These are phyloP conservation scores for Arenicola marina DNA, from an alignment of 2,888 invertebrate species.

Conservation along the genomic window DNA sequence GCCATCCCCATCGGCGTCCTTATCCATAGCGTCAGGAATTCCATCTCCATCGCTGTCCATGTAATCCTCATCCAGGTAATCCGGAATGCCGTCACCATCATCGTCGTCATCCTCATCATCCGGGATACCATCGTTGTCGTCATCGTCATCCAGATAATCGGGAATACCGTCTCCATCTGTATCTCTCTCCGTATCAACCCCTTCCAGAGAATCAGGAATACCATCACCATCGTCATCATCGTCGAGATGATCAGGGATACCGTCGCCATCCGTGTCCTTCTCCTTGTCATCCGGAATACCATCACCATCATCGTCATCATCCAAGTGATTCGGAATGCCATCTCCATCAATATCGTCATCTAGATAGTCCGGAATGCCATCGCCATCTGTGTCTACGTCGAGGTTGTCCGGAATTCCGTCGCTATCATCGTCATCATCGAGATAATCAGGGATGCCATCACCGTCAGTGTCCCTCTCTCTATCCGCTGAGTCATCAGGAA, in stretches of 20 bases:
- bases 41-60: constrained; percentile 35
- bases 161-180: constrained; percentile 45
- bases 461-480: constrained; percentile 23
- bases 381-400: constrained; percentile 30
- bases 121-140: constrained; percentile 37
- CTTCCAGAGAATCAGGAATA: constrained; percentile 44
- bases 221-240: constrained; percentile 49
- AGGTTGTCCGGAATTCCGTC: constrained; percentile 32
- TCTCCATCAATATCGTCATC: constrained; percentile 39
- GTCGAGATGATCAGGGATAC: constrained; percentile 43
- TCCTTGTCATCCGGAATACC: constrained; percentile 38
- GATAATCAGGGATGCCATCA: constrained; percentile 25
- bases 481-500: constrained; percentile 31
- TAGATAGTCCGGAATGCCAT: constrained; percentile 43
- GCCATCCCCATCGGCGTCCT: constrained; percentile 42
- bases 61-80: constrained; percentile 42
- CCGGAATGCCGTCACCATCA: constrained; percentile 53
- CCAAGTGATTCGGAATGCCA: constrained; percentile 37
- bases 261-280: constrained; percentile 39
- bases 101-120: constrained; percentile 38
- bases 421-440: constrained; percentile 25
- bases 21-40: constrained; percentile 23
- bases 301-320: constrained; percentile 43
- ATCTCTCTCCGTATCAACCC: constrained; percentile 28
- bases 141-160: constrained; percentile 27